phyloP scores from a whole-genome alignment of 2,888 invertebrate species.

The Ormyrus thymus region DNA sequence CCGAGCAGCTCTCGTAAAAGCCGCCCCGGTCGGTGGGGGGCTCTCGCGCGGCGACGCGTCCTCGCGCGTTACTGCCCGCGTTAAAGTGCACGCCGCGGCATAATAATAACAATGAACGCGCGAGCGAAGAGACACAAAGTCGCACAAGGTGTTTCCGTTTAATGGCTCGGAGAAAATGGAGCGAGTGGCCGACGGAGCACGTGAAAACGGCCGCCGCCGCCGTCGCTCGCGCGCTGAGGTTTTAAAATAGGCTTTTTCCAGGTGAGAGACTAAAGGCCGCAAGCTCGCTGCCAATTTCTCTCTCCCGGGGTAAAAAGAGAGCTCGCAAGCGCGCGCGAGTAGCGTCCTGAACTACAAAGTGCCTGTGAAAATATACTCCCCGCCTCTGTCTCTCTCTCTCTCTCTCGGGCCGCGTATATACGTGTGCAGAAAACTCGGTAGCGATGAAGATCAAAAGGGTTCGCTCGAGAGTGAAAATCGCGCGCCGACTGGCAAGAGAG shows the following conservation, averaged over 20 bases:
- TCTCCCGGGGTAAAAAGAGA: conserved; percentile 3
- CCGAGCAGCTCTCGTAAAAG: too few species aligned
- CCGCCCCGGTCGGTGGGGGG: too few species aligned
- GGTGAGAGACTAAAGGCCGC: conserved; percentile 42
- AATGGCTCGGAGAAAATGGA: conserved; percentile 45
- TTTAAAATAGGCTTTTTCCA: conserved; percentile 45
- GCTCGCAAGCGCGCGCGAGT: background rate
- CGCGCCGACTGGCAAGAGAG: conserved; percentile 3
- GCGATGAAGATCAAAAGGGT: conserved; percentile 51
- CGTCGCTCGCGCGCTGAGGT: background rate
- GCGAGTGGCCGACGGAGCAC: conserved; percentile 5
- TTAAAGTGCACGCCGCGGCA: background rate
- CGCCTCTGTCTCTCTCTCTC: too few species aligned
- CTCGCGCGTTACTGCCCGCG: background rate
- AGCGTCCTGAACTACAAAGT: conserved; percentile 22
- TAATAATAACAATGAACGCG: background rate
- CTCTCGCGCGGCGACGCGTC: too few species aligned
- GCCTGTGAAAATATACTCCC: too few species aligned
- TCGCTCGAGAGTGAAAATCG: conserved; percentile 50
- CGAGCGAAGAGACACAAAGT: background rate
- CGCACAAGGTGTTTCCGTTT: conserved; percentile 26
- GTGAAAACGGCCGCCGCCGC: background rate
- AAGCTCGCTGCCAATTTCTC: conserved; percentile 15
- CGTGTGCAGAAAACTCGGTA: background rate
- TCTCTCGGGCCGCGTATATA: background rate